Conservation (phyloP, 2,888 invertebrate species). For the Anorthoa munda region DNA sequence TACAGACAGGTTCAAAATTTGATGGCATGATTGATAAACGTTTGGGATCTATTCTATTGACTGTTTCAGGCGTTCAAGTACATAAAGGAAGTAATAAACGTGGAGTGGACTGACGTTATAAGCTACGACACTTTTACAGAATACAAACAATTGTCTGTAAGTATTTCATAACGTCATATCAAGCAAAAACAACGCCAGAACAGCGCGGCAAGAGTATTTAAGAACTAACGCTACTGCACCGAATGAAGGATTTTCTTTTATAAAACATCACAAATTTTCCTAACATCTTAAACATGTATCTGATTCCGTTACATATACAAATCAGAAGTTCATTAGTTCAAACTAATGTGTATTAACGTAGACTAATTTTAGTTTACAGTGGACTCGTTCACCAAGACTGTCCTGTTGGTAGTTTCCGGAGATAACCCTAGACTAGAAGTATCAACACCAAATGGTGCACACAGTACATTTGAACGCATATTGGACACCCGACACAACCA, state of each 20-base stretch:
- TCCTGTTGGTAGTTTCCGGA: conserved; percentile 77
- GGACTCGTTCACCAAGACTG: conserved; percentile 76
- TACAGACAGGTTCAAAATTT: not conserved
- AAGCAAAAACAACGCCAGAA: not conserved
- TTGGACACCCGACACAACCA: conserved; percentile 71
- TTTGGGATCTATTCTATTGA: not conserved
- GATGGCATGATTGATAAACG: not conserved
- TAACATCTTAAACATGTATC: not conserved
- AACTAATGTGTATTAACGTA: not conserved
- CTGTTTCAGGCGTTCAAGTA: conserved; percentile 78
- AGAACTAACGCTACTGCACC: no score
- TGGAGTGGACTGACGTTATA: conserved; percentile 77
- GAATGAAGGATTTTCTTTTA: not conserved
- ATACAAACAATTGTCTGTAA: conserved; percentile 73
- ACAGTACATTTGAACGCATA: conserved; percentile 67
- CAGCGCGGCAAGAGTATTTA: not conserved
- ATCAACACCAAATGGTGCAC: conserved; percentile 61
- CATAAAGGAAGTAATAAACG: conserved; percentile 75
- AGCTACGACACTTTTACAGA: conserved; percentile 69
- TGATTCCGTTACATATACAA: not conserved
- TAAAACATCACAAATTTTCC: not conserved
- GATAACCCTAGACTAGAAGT: conserved; percentile 69
- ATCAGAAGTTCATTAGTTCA: not conserved
- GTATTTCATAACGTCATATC: conserved; percentile 53
- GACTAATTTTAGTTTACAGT: conserved; percentile 74